Conservation (phyloP, 2,888 invertebrate genomes). For the Parochlus steinenii region DNA sequence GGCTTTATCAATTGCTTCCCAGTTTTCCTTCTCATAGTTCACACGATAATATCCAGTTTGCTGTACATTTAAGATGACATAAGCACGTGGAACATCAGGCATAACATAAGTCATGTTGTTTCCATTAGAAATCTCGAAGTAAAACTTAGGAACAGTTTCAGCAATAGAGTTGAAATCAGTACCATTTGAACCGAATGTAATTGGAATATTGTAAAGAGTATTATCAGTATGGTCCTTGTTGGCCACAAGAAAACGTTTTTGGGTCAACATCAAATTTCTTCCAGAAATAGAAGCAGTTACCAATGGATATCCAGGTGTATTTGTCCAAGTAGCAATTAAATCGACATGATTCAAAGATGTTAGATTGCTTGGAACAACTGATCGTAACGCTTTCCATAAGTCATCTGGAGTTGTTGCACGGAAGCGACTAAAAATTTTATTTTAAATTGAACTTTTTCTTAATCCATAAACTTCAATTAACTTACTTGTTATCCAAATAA, state of each 20-base stretch:
- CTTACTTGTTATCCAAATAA: conserved; percentile 38
- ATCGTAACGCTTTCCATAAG: background rate
- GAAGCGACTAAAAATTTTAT: background rate
- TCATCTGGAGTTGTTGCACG: background rate
- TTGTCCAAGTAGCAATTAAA: conserved; percentile 56
- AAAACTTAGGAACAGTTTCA: no score
- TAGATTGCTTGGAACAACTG: background rate
- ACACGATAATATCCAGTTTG: conserved; percentile 45
- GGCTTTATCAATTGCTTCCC: conserved; percentile 34
- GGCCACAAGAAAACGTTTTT: conserved; percentile 4
- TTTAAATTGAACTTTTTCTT: background rate
- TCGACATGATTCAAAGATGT: conserved; percentile 20
- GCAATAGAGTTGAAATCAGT: no score
- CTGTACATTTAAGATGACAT: conserved; percentile 6
- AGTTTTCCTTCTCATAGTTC: conserved; percentile 42
- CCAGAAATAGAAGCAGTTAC: conserved; percentile 33
- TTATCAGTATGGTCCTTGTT: background rate
- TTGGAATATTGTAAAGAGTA: conserved; percentile 7
- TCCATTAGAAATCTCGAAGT: no score
- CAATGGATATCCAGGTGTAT: conserved; percentile 59
- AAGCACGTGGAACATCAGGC: conserved; percentile 1
- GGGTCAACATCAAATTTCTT: background rate
- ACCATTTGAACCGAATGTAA: conserved; percentile 1
- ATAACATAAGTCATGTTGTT: no score
- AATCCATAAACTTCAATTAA: conserved; percentile 1